Conservation (phyloP, 2,797 vertebrate species). For the Semaprochilodus insignis region DNA sequence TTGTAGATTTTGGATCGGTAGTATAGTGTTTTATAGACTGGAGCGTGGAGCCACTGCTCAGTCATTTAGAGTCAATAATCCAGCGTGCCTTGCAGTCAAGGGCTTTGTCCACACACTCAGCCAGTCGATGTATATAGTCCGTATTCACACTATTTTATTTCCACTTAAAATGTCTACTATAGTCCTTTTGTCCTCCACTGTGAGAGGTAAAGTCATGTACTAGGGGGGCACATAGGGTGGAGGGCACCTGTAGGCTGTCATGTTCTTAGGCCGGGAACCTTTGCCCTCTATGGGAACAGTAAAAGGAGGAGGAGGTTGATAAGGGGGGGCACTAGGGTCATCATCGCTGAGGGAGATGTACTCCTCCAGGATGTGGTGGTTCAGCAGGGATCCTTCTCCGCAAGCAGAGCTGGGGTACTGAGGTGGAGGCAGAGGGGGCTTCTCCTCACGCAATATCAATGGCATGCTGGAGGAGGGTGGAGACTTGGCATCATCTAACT, state of each 20-base stretch:
- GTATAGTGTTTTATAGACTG: constrained; percentile 1
- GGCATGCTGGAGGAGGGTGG: constrained; percentile 95
- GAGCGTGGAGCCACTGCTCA: constrained; percentile 1
- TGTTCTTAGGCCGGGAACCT: constrained; percentile 97
- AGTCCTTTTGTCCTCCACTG: constrained; percentile 55
- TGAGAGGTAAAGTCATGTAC: constrained; percentile 69
- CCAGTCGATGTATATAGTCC: constrained; percentile 5
- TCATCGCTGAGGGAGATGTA: constrained; percentile 93
- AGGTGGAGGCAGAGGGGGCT: constrained; percentile 92
- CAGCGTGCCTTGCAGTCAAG: constrained; percentile 41
- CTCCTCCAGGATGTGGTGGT: constrained; percentile 91
- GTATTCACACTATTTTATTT: constrained; percentile 13
- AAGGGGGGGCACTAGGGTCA: constrained; percentile 91
- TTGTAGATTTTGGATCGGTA: constrained; percentile 23
- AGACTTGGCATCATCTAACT: constrained; percentile 95
- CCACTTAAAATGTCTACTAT: constrained; percentile 21
- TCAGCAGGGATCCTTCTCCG: constrained; percentile 90
- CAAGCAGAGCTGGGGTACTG: constrained; percentile 92
- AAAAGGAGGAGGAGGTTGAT: constrained; percentile 96
- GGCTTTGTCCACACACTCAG: constrained; percentile 16
- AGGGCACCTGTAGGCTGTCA: constrained; percentile 95
- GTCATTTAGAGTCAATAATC: constrained; percentile 36
- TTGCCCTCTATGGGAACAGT: constrained; percentile 95
- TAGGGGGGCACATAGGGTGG: constrained; percentile 98
- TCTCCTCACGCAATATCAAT: constrained; percentile 94